These are phyloP conservation scores for Clarias magur DNA, from an alignment of 2,113 vertebrate genomes.

Conservation along the genomic window DNA sequence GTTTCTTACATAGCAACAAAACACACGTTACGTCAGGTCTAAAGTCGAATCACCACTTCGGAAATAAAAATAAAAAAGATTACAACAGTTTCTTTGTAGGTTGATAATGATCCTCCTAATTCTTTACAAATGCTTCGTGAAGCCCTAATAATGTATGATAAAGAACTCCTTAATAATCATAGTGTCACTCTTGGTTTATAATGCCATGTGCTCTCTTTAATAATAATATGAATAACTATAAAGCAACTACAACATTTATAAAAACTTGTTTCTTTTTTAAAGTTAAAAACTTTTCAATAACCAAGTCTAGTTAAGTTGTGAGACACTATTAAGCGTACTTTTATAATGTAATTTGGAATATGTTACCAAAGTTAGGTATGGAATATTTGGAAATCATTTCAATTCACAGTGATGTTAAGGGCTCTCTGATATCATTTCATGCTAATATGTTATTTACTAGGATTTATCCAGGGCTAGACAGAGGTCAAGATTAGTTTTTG, in stretches of 20 bases:
- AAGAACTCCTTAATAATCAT: not conserved
- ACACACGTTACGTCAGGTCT: not conserved
- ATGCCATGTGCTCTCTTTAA: not conserved
- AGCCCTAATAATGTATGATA: not conserved
- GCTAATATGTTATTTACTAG: constrained; percentile 11
- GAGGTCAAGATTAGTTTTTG: not conserved
- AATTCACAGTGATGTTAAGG: constrained; percentile 47
- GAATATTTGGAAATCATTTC: constrained; percentile 17
- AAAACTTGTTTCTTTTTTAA: no score
- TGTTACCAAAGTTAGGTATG: not conserved
- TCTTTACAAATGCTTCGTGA: not conserved
- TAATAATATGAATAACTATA: not conserved
- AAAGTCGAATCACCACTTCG: not conserved
- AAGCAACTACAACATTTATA: constrained; percentile 3
- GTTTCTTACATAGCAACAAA: not conserved
- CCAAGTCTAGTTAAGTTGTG: not conserved
- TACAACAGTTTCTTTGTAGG: not conserved
- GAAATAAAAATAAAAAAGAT: not conserved
- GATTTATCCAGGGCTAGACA: not conserved
- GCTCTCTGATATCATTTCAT: constrained; percentile 41
- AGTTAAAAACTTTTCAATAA: not conserved
- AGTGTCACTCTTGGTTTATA: no score
- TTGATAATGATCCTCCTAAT: not conserved
- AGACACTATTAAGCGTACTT: not conserved
- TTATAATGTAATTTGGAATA: not conserved